These are phyloP conservation scores for Calyptomena viridis DNA, from an alignment of 2,113 vertebrate genomes.

Conservation along the genomic window DNA sequence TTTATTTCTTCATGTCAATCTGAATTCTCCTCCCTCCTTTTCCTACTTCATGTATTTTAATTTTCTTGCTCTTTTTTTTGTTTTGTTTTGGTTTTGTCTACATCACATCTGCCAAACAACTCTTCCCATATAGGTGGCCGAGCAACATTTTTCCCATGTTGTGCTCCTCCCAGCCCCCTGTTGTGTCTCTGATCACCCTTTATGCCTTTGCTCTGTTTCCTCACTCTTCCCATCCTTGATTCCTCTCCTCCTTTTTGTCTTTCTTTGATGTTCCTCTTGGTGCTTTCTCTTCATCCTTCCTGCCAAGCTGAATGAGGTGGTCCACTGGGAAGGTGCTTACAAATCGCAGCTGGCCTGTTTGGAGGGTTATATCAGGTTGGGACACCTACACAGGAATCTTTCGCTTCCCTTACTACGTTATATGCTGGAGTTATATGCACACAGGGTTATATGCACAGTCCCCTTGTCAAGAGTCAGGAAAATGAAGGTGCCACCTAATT, in stretches of 20 bases:
- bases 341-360: background rate
- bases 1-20: background rate
- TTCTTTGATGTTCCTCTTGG: background rate
- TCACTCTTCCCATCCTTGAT: background rate
- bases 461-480: background rate
- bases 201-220: background rate
- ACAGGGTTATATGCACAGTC: background rate
- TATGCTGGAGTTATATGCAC: background rate
- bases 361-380: background rate
- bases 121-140: background rate
- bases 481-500: background rate
- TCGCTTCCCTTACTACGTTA: background rate
- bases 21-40: background rate
- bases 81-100: background rate
- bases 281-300: constrained; percentile 1
- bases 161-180: background rate
- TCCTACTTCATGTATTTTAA: background rate
- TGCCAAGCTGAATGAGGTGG: background rate
- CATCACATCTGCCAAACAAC: background rate
- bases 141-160: background rate
- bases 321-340: background rate
- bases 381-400: background rate
- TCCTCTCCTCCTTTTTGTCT: background rate
- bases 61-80: background rate
- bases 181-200: background rate